These are phyloP conservation scores for Eupithecia inturbata DNA, from an alignment of 2,888 invertebrate genomes.

Conservation along the genomic window DNA sequence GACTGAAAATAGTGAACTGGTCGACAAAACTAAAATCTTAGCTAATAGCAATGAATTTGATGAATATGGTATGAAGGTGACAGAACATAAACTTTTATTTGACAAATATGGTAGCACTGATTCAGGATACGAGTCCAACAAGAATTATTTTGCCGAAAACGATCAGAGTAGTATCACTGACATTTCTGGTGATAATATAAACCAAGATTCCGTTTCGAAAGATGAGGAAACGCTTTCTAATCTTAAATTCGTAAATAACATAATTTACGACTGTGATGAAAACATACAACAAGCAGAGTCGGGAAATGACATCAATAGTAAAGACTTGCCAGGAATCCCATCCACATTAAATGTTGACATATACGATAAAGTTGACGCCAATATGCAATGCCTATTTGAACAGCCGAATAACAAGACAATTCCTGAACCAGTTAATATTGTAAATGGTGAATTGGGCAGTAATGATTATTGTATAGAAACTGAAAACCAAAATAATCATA, in stretches of 20 bases:
- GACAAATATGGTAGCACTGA: constrained; percentile 17
- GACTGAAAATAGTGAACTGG: constrained; percentile 3
- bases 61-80: neutral
- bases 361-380: constrained; percentile 25
- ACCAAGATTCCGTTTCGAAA: constrained; percentile 25
- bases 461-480: neutral
- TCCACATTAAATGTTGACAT: too few species aligned
- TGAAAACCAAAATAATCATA: constrained; percentile 6
- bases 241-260: neutral
- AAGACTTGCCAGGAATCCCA: neutral
- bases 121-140: constrained; percentile 24
- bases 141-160: constrained; percentile 19
- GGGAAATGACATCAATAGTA: neutral
- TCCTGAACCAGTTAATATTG: neutral
- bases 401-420: constrained; percentile 13
- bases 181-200: constrained; percentile 12
- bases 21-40: neutral
- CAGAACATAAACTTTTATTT: neutral
- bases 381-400: constrained; percentile 28
- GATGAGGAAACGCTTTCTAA: constrained; percentile 8
- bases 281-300: neutral
- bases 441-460: neutral
- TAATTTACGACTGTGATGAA: neutral
- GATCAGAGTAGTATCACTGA: constrained; percentile 13
- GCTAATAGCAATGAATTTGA: neutral